Conservation (phyloP, 2,888 invertebrate species). For the Hemicrepidius hirtus region DNA sequence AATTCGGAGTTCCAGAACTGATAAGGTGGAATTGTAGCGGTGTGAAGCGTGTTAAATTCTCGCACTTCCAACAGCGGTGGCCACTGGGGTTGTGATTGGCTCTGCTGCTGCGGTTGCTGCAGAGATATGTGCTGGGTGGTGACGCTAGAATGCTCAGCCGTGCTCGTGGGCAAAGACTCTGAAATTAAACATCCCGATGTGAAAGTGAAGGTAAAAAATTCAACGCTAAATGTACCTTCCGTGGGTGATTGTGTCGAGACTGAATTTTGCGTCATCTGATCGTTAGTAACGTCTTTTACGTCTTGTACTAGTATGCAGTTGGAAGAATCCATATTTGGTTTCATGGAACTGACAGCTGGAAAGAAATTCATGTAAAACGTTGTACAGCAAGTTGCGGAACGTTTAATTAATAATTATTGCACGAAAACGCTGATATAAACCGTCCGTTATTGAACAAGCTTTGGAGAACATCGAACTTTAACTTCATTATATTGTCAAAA, state of each 20-base stretch:
- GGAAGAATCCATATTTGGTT: conserved; percentile 89
- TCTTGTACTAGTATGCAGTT: conserved; percentile 94
- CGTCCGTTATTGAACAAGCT: conserved; percentile 42
- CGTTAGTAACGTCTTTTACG: conserved; percentile 90
- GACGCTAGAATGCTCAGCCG: conserved; percentile 80
- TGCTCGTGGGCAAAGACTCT: conserved; percentile 85
- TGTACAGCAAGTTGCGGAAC: background rate
- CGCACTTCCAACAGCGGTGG: conserved; percentile 83
- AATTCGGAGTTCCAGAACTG: conserved; percentile 96
- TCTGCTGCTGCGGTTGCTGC: conserved; percentile 82
- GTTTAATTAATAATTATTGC: conserved; percentile 34
- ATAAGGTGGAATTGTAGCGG: conserved; percentile 90
- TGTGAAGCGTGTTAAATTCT: conserved; percentile 89
- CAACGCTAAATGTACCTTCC: conserved; percentile 75
- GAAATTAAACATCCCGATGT: conserved; percentile 54
- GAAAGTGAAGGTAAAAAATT: conserved; percentile 20
- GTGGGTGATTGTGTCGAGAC: conserved; percentile 82
- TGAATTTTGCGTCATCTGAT: conserved; percentile 87
- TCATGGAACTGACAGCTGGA: conserved; percentile 93
- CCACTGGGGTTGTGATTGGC: conserved; percentile 84
- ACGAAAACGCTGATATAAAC: conserved; percentile 1
- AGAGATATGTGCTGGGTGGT: conserved; percentile 75
- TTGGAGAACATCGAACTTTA: conserved; percentile 49
- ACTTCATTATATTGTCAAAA: conserved; percentile 53
- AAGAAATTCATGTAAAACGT: conserved; percentile 59